Conservation (phyloP, 1,140 invertebrate genomes). For the Fragariocoptes setiger region DNA sequence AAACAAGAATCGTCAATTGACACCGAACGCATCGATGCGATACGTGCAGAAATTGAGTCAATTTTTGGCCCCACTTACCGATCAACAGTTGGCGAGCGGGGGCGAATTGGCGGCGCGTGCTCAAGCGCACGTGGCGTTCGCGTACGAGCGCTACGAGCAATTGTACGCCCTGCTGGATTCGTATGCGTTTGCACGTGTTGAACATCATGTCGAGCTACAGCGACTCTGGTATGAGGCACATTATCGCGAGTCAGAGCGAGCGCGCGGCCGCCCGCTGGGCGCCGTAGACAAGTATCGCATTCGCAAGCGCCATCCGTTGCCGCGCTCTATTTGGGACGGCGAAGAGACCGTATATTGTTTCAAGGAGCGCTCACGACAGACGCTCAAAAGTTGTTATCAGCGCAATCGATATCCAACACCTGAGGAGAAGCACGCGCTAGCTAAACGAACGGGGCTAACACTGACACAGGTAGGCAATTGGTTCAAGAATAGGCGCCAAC, state of each 20-base stretch:
- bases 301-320: slow-evolving; percentile 81
- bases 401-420: slow-evolving; percentile 43
- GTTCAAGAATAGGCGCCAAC: slow-evolving; percentile 86
- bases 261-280: slow-evolving; percentile 62
- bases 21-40: no score
- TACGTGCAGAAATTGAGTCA: no score
- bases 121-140: slow-evolving; percentile 64
- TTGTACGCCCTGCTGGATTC: slow-evolving; percentile 63
- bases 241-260: slow-evolving; percentile 76
- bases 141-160: slow-evolving; percentile 36
- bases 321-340: slow-evolving; percentile 92
- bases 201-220: slow-evolving; percentile 58
- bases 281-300: slow-evolving; percentile 82
- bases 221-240: slow-evolving; percentile 73
- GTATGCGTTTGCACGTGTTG: slow-evolving; percentile 49
- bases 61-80: no score
- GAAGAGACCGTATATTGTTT: slow-evolving; percentile 97
- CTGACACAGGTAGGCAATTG: slow-evolving; percentile 74
- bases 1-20: no score
- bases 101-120: slow-evolving; percentile 69
- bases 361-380: slow-evolving; percentile 34
- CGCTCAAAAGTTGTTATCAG: slow-evolving; percentile 46
- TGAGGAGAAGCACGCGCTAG: slow-evolving; percentile 66
- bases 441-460: slow-evolving; percentile 56
- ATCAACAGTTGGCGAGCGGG: no score